Evolutionary conservation across 2,113 vertebrate species (phyloP), one percentile per base, ranked within the genome.

Genomic region (Uropsilus gracilis): DNA sequence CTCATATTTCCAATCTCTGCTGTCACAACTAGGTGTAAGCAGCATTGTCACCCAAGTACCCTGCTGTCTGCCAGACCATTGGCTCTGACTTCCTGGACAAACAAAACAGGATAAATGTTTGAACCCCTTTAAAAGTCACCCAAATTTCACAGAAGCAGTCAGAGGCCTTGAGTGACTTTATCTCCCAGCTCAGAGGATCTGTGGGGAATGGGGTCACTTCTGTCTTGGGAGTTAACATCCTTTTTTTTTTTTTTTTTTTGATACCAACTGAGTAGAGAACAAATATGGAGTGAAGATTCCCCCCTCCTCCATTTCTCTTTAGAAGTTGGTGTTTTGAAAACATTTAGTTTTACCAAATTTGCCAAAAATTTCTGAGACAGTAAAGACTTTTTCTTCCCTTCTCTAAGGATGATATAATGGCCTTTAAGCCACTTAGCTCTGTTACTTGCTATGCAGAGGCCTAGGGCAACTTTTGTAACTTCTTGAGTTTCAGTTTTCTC

Each of bases 281-380:
- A 53, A 59, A 20, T 16, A 8, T 22, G 72, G n/a, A 88, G 63
- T 93, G 91, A 69, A 64, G 18, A 69, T 78, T 42, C 78, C 46
- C 84, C 78, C 46, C 84, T 37, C 89, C 12, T 26, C 87, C 1
- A 8, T 82, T 92, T 86, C 44, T 88, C 26, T 83, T 94, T 89
- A 55, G 90, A 81, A 86, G 37, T 66, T 64, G 53, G 39, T 26
- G 18, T 30, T 92, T 87, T 42, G 34, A 83, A 87, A 77, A 95
- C 18, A 50, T 64, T 66, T 63, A 42, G 20, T 64, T 89, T 72
- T 72, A 68, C 24, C 24, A 91, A 32, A 37, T 92, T 63, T 90
- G 63, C 48, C 69, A 57, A 68, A 86, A 92, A n/a, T 86, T 92
- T 86, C 57, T 80, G n/a, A 89, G 39, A 81, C 26, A 55, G 57